A percentile compares a stretch with the other conserved stretches of the same genome.
These are phyloP conservation scores for Nannospalax galili DNA, from an alignment of 2,113 vertebrate genomes.

Conservation along the genomic window DNA sequence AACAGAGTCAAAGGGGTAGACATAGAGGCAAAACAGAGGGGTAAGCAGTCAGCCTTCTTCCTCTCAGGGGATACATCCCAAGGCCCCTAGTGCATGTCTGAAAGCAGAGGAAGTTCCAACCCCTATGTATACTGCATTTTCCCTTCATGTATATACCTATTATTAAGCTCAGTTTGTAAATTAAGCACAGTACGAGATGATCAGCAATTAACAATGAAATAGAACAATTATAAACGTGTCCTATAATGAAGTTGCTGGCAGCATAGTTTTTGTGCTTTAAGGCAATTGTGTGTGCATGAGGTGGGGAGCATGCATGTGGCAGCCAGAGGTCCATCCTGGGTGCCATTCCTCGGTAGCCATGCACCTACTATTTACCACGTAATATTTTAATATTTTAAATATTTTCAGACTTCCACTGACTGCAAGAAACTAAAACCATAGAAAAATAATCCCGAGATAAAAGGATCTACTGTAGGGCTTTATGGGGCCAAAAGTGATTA, in stretches of 20 bases:
- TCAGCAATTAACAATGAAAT: background rate
- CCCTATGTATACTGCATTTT: too few relatives aligned
- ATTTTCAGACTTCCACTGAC: background rate
- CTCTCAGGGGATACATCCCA: too few relatives aligned
- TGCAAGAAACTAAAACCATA: background rate
- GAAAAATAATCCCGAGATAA: background rate
- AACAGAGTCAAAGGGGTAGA: background rate
- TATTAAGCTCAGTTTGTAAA: background rate
- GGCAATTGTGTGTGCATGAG: background rate
- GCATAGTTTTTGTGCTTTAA: background rate
- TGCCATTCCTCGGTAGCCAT: too few relatives aligned
- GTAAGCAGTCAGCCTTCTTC: accelerated
- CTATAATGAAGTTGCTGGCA: background rate
- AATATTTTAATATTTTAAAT: background rate
- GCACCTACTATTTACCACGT: background rate
- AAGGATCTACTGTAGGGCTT: background rate
- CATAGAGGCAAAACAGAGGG: background rate
- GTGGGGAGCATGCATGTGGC: background rate
- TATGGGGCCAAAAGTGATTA: background rate
- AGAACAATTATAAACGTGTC: background rate
- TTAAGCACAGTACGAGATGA: background rate
- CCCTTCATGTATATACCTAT: too few relatives aligned
- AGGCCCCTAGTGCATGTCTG: background rate
- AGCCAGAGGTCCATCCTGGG: accelerated
- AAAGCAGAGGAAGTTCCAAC: background rate